Conservation (phyloP, 2,888 invertebrate species). For the Meandrusa payeni region DNA sequence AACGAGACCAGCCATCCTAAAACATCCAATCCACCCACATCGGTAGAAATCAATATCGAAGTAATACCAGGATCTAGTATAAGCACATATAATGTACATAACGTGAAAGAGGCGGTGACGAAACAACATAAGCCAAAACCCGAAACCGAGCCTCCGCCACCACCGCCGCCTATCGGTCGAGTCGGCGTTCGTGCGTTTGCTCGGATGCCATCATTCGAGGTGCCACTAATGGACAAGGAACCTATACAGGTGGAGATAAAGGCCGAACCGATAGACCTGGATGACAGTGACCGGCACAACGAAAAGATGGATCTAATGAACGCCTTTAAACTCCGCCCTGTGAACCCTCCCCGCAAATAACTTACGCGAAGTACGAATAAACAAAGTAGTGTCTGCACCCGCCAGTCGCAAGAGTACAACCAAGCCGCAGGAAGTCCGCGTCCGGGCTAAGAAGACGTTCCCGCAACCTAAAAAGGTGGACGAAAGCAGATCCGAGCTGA, state of each 20-base stretch:
- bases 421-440: constrained; percentile 44
- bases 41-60: constrained; percentile 44
- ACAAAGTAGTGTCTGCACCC: constrained; percentile 52
- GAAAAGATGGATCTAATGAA: constrained; percentile 68
- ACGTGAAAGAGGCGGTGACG: constrained; percentile 49
- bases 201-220: constrained; percentile 55
- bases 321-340: constrained; percentile 59
- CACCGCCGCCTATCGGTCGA: constrained; percentile 49
- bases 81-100: constrained; percentile 47
- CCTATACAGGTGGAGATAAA: constrained; percentile 61
- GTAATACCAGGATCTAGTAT: constrained; percentile 45
- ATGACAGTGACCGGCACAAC: constrained; percentile 56
- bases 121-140: constrained; percentile 50
- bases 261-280: constrained; percentile 63
- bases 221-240: constrained; percentile 26
- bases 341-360: constrained; percentile 38
- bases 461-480: constrained; percentile 60
- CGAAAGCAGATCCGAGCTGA: constrained; percentile 59
- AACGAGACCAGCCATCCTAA: constrained; percentile 26
- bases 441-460: constrained; percentile 63
- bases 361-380: constrained; percentile 62
- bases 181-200: constrained; percentile 71
- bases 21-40: constrained; percentile 29
- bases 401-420: constrained; percentile 35
- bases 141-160: constrained; percentile 40